Base-by-base conservation (phyloP, 2,888 invertebrate genomes). In the Diplazon laetatorius region DNA sequence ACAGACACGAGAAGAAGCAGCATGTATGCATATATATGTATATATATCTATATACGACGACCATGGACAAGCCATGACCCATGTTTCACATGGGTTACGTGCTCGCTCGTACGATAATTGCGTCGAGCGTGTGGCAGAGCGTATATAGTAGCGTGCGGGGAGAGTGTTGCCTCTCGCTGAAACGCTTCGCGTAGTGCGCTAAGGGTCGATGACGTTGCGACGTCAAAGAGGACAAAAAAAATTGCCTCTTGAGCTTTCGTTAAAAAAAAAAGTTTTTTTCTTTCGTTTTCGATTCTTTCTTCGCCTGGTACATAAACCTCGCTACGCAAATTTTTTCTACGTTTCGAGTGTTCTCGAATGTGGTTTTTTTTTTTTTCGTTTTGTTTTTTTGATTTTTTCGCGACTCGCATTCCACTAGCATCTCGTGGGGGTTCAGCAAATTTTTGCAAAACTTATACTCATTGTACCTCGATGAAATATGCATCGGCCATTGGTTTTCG, bases 101-200 rank as follows among this genome's bases (percentile, higher is more conserved):
- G 68, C 73, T 73, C 62, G 63, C 63, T 35, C 68, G 62, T 60
- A 73, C 77, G 72, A 77, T 77, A 77, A 77, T 77, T 77, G 72
- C 73, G 44, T 63, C 68, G 77, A 69, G 69, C 59, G 71, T 66
- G 57, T 12, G 65, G 55, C 62, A 14, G 37, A 22, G n/a, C n/a
- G n/a, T n/a, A n/a, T n/a, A n/a, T n/a, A n/a, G 37, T 57, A 37
- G 57, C 55, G 66, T 70, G 39, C 57, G 55, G 14, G 9, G n/a
- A n/a, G n/a, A n/a, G 25, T 10, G 55, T 50, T 20, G 2, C 22
- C 4, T 12, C 25, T 35, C 2, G 30, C 30, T 6, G 30, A 30
- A 6, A 16, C 16, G 25, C 30, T 1, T n/a, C 6, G 22, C 9
- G 30, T 30, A 16, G 5, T 30, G 42, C 9, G n/a, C 25, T 8